Evolutionary conservation across 2,888 invertebrate genomes (phyloP), one percentile per base, ranked within the genome.

Genomic region (Entomobrya multifasciata): DNA sequence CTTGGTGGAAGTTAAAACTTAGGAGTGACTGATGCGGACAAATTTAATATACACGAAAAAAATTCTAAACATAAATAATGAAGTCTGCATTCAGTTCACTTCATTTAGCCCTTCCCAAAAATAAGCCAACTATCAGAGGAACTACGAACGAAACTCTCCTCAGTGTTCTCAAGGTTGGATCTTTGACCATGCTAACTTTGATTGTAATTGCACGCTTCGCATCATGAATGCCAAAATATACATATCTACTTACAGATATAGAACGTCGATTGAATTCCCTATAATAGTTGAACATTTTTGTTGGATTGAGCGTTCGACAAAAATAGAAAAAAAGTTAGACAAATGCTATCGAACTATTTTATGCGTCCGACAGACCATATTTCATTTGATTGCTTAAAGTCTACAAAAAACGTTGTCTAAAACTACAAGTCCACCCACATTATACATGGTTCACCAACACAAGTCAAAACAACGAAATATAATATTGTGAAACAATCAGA

Each of bases 11-110:
- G 20, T n/a, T n/a, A n/a, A n/a, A n/a, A n/a, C n/a, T n/a, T n/a
- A n/a, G 49, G 27, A 72, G 72, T 52, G 52, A 72, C 49, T 52
- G 72, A 72, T 52, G 52, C 55, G 55, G 74, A 74, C 25, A 70
- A 70, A 65, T 65, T 65, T 65, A 65, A 44, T 67, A 44, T 44
- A 67, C 44, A 67, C 67, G 22, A 41, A 44, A 70, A 70, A 70
- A 70, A 70, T 44, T 20, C 70, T 25, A 25, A 44, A 13, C 70
- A 70, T 70, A 70, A 70, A 49, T 70, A 70, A 47, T 70, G 55
- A 72, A 72, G 20, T 11, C 20, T 8, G 30, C 44, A 49, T n/a
- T 72, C 27, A 49, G 72, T 55, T 55, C 74, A 74, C 13, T 74
- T 52, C 30, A 55, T 55, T 30, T 30, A 36, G 25, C 49, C 47